Evolutionary conservation across 2,113 vertebrate species (phyloP), one percentile per base, ranked within the genome.

Genomic region (Pteropus alecto): DNA sequence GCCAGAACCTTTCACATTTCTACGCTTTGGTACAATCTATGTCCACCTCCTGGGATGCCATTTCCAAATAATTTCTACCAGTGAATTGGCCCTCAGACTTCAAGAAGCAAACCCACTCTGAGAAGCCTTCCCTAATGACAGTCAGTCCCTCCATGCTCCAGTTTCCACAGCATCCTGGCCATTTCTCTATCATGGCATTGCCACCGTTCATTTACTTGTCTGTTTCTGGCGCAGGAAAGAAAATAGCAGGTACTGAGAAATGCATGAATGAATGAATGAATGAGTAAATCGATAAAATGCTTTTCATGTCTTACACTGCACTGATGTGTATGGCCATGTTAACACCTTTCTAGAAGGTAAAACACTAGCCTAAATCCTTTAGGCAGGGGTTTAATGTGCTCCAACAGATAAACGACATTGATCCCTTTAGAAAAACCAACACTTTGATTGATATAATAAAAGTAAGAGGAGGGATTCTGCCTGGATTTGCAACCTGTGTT

Each of bases 401-500:
- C 24, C 56, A 92, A 77, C 68, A 87, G 78, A 96, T 90, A 95
- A 94, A 94, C 6, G 18, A 8, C 63, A 71, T 12, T 67, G 94
- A 96, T 92, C 21, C 43, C 56, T 58, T 88, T 84, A 76, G 79
- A 89, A 89, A 97, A 93, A 48, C 6, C 61, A 93, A 76, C 61
- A 61, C 58, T 89, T 58, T 82, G 65, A 76, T 24, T 92, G 74
- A 96, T 93, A 71, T 54, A 94, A 81, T 41, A 91, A 92, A 97
- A 92, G 46, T 87, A 85, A 87, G 78, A 97, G 82, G 51, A 96
- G 87, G 21, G 28, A 81, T 65, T 92, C 58, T 51, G 58, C 63
- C 83, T 65, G 61, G 51, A 74, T 96, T 74, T 77, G 83, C 94
- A 97, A 84, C 46, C 38, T 96, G 61, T 85, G 93, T 90, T 93